Conservation (phyloP, 2,888 invertebrate genomes). For the Lochmaea crataegi region DNA sequence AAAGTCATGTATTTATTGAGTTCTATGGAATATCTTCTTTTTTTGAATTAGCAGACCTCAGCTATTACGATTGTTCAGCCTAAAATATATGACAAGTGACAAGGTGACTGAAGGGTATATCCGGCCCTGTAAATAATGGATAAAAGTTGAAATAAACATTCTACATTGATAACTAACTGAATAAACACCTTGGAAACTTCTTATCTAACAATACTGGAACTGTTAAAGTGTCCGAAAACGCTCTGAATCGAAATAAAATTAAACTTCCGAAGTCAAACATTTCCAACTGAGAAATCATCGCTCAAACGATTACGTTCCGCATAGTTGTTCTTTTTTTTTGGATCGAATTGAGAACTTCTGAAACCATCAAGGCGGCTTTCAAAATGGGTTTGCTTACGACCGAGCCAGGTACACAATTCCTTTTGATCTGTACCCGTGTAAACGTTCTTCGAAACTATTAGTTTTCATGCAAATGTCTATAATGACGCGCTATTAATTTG, state of each 20-base stretch:
- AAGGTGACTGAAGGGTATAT: no score
- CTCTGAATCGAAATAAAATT: slow-evolving; percentile 1
- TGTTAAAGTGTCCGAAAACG: background rate
- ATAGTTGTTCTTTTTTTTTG: background rate
- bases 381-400: slow-evolving; percentile 12
- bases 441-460: slow-evolving; percentile 24
- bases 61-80: no score
- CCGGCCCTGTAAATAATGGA: no score
- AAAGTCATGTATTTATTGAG: no score
- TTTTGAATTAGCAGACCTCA: no score
- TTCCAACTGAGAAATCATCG: slow-evolving; percentile 11
- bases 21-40: no score
- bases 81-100: no score
- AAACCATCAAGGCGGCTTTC: slow-evolving; percentile 7
- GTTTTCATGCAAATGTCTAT: slow-evolving; percentile 20
- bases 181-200: no score
- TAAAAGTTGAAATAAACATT: no score
- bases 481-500: slow-evolving; percentile 19
- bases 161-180: no score
- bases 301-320: slow-evolving; percentile 14
- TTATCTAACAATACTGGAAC: background rate
- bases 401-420: slow-evolving; percentile 15
- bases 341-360: background rate
- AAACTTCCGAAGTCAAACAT: slow-evolving; percentile 9
- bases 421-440: slow-evolving; percentile 20